These are phyloP conservation scores for Mustela erminea DNA, from an alignment of 2,797 vertebrate species.

Conservation along the genomic window DNA sequence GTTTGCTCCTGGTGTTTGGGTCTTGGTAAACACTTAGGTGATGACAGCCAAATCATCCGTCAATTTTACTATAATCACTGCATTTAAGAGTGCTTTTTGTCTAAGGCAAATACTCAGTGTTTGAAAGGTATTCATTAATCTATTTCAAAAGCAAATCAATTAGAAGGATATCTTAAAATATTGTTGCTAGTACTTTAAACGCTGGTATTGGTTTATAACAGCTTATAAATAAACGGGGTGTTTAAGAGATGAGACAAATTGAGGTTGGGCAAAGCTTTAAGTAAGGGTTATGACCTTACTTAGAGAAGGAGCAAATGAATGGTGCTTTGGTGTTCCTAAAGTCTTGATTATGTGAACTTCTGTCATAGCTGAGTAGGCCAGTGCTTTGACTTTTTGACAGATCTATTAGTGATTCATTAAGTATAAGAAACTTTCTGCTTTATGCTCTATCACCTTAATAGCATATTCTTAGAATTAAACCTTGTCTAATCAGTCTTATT, in stretches of 20 bases:
- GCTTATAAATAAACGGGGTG: not conserved
- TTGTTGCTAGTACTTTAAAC: conserved; percentile 12
- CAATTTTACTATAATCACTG: not conserved
- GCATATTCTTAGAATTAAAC: conserved; percentile 50
- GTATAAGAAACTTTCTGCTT: conserved; percentile 28
- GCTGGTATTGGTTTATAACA: not conserved
- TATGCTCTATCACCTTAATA: not conserved
- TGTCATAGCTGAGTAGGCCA: not conserved
- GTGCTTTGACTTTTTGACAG: conserved; percentile 16
- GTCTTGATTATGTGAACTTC: not conserved
- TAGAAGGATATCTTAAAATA: conserved; percentile 7
- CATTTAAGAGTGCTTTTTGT: not conserved
- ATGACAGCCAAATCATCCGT: not conserved
- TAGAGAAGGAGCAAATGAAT: not conserved
- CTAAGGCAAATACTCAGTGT: not conserved
- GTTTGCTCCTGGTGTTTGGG: conserved; percentile 49
- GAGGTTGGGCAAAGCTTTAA: conserved; percentile 24
- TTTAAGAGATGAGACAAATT: conserved; percentile 22
- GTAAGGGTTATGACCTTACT: not conserved
- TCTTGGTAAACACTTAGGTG: conserved; percentile 25
- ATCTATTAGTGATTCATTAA: conserved; percentile 43
- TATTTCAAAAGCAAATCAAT: conserved; percentile 39
- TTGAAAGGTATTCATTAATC: conserved; percentile 26
- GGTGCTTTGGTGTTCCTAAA: not conserved
- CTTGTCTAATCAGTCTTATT: conserved; percentile 31